Conservation (phyloP, 1,140 invertebrate species). For the Lordiphosa stackelbergi region DNA sequence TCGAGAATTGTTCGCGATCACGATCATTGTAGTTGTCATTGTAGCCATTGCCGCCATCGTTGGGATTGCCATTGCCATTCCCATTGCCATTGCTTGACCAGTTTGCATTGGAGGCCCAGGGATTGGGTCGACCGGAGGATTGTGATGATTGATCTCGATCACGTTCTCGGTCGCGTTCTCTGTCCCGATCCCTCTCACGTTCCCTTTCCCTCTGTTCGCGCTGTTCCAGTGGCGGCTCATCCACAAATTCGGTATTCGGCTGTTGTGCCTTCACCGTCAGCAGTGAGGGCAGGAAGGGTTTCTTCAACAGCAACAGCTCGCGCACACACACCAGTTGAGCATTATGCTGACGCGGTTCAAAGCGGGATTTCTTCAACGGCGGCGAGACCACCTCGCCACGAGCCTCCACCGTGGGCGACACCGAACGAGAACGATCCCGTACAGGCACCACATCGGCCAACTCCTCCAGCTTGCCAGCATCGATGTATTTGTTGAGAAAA, state of each 20-base stretch:
- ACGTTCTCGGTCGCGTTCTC: conserved; percentile 29
- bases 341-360: conserved; percentile 66
- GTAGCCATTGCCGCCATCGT: conserved; percentile 8
- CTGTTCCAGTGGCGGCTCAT: conserved; percentile 56
- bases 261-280: conserved; percentile 57
- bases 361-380: conserved; percentile 65
- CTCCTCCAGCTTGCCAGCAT: conserved; percentile 87
- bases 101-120: conserved; percentile 58
- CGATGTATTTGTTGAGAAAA: conserved; percentile 85
- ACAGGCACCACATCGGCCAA: conserved; percentile 84
- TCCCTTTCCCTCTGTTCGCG: conserved; percentile 24
- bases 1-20: conserved; percentile 49
- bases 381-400: conserved; percentile 51
- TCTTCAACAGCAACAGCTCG: conserved; percentile 61
- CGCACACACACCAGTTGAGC: conserved; percentile 66
- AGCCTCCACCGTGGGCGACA: conserved; percentile 69
- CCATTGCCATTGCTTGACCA: conserved; percentile 57
- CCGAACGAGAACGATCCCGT: conserved; percentile 75
- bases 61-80: conserved; percentile 25
- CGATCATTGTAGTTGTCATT: conserved; percentile 60
- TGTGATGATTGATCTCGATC: conserved; percentile 18
- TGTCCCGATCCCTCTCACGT: conserved; percentile 19
- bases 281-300: conserved; percentile 66
- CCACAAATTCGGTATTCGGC: conserved; percentile 54
- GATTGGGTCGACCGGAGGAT: conserved; percentile 48